Conservation (phyloP, 2,113 vertebrate genomes). For the Amblyopsis rosae region DNA sequence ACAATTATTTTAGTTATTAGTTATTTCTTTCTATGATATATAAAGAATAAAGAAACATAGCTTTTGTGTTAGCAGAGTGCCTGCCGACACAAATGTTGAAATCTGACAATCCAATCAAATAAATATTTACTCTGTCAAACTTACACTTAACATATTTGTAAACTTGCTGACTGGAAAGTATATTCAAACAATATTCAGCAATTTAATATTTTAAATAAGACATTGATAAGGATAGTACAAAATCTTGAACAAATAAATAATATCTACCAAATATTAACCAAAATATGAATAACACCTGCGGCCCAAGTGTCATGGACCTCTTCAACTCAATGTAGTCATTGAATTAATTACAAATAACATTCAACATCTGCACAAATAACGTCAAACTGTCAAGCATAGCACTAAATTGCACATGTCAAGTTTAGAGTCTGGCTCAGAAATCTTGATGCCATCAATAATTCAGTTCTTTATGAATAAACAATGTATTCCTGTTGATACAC, state of each 20-base stretch:
- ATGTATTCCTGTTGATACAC: too few species aligned
- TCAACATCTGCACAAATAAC: background rate
- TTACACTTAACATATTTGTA: background rate
- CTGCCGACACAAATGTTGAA: too few species aligned
- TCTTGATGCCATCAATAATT: too few species aligned
- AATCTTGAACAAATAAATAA: slow-evolving; percentile 54
- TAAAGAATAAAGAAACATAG: too few species aligned
- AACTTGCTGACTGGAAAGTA: background rate
- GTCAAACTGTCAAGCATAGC: background rate
- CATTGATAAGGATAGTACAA: slow-evolving; percentile 60
- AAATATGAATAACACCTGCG: background rate
- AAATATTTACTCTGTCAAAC: too few species aligned
- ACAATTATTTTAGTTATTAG: background rate
- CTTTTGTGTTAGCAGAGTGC: too few species aligned
- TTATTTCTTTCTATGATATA: too few species aligned
- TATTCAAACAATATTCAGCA: slow-evolving; percentile 23
- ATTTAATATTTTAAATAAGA: slow-evolving; percentile 62
- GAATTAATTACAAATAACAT: background rate
- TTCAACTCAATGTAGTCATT: background rate
- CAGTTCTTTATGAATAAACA: too few species aligned
- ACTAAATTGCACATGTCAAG: background rate
- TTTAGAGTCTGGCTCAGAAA: too few species aligned
- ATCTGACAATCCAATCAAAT: too few species aligned
- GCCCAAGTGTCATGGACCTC: background rate
- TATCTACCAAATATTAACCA: slow-evolving; percentile 1